Conservation (phyloP, 2,113 vertebrate species). For the Todiramphus chloris region DNA sequence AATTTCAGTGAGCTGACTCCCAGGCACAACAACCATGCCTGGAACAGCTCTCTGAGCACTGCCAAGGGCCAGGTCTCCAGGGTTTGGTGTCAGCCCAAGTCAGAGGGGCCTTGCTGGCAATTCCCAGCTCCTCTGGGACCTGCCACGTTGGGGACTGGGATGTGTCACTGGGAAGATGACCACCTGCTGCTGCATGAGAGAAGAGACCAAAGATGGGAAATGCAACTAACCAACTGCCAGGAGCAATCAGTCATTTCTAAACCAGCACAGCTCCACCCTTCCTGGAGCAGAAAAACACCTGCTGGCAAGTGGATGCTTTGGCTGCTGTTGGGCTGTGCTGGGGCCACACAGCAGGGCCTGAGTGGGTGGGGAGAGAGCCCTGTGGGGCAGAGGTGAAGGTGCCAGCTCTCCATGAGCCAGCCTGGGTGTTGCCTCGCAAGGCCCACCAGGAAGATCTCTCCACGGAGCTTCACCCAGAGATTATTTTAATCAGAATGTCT, state of each 20-base stretch:
- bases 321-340: neutral
- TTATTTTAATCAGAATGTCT: neutral
- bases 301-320: neutral
- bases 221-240: neutral
- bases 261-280: slow-evolving; percentile 40
- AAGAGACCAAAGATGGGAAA: neutral
- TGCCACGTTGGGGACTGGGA: neutral
- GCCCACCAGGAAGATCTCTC: neutral
- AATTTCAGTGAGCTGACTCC: neutral
- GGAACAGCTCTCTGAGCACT: neutral
- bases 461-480: neutral
- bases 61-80: neutral
- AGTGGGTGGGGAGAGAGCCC: neutral
- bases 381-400: neutral
- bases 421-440: neutral
- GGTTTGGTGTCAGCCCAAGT: neutral
- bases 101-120: neutral
- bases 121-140: neutral
- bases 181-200: neutral
- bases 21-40: neutral
- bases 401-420: neutral
- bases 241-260: neutral
- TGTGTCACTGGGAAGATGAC: neutral
- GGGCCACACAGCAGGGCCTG: neutral
- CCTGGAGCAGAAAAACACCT: slow-evolving; percentile 56